Evolutionary conservation across 2,888 invertebrate genomes (phyloP).

Genomic region (Iselma pallidipennis): DNA sequence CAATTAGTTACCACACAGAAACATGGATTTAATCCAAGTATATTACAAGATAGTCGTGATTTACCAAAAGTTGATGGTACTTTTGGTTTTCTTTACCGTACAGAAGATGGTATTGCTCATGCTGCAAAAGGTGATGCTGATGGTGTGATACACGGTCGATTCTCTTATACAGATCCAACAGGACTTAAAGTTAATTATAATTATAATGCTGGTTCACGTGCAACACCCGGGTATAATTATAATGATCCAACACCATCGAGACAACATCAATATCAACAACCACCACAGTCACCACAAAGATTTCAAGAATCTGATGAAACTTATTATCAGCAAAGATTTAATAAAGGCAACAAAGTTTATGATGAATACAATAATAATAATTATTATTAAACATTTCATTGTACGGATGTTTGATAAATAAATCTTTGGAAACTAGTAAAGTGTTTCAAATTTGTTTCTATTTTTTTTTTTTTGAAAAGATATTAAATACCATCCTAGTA

Average conservation of each 20-base stretch:
- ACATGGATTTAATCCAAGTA: conserved; percentile 45
- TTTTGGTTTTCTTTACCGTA: conserved; percentile 55
- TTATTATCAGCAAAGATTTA: conserved; percentile 30
- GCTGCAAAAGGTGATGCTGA: conserved; percentile 52
- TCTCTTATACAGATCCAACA: conserved; percentile 55
- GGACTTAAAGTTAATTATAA: conserved; percentile 55
- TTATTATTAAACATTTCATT: conserved; percentile 2
- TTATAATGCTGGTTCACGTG: conserved; percentile 53
- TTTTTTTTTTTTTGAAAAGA: neutral
- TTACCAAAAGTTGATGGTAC: conserved; percentile 53
- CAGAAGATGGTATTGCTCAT: conserved; percentile 55
- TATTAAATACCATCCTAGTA: neutral
- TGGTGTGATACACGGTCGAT: conserved; percentile 52
- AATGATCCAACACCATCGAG: conserved; percentile 26
- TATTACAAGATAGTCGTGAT: conserved; percentile 52
- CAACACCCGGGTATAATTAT: conserved; percentile 41
- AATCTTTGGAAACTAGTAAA: neutral
- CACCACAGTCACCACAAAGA: conserved; percentile 6
- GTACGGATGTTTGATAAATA: neutral
- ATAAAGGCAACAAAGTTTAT: conserved; percentile 33
- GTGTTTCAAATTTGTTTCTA: neutral
- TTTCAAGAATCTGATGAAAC: conserved; percentile 22
- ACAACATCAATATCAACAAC: conserved; percentile 4
- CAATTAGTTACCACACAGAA: conserved; percentile 27
- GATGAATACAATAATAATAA: conserved; percentile 30